Base-by-base conservation (phyloP, 1,140 invertebrate species). In the Tetramorium alpestre region DNA sequence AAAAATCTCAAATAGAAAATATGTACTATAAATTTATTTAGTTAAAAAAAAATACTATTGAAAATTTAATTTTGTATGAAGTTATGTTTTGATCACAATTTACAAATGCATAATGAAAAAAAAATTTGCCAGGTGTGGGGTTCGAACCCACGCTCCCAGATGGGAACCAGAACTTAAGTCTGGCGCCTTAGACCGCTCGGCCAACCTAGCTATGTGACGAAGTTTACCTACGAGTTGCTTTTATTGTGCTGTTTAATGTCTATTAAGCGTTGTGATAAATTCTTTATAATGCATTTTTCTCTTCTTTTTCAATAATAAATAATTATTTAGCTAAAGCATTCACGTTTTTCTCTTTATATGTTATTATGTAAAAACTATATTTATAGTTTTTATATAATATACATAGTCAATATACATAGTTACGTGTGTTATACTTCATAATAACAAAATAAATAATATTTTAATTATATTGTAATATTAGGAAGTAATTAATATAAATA, bases 131-230 rank as follows among this genome's bases (percentile, higher is more conserved):
- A 92, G 91, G 91, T 92, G 91, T 92, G 91, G 91, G 91, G 90
- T 92, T 92, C 91, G 91, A 92, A 92, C 91, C 91, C 91, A 92
- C 91, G 91, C 91, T 92, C 91, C 90, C 91, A 82, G 77, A 80
- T 67, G 95, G 95, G 95, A 96, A 96, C 96, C 95, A 96, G 95
- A 96, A 89, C 96, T 96, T 96, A 96, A 96, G 92, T 96, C 96
- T 96, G 95, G 95, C 95, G 95, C 96, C 96, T 96, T 96, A 96
- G 95, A 96, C 95, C 95, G 94, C 95, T 96, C 95, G 95, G 95
- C 95, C 95, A 96, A 96, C 95, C 94, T 95, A 86, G 90, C 90
- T 87, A 33, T 0, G 0, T 76, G 41, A 0, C 18, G 0, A 5
- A 0, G 7, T 0, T 0, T 3, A 0, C 25, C n/a, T 13, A 67